Evolutionary conservation across 1,140 invertebrate species (phyloP).

Genomic region (Halictus rubicundus): DNA sequence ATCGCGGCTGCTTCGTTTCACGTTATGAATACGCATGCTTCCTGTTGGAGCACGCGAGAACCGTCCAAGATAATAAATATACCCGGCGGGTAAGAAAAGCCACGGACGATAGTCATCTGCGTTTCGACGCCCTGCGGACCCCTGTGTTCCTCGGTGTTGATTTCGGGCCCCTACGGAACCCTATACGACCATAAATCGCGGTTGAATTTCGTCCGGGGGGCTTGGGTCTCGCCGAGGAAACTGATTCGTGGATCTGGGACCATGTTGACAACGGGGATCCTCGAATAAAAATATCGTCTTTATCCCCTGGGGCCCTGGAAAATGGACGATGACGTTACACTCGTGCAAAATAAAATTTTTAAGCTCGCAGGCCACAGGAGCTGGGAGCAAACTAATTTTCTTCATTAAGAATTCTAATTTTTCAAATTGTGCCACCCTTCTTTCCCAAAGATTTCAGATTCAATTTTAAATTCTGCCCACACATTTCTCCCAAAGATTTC

Average conservation of each 20-base stretch:
- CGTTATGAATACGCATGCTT: slow-evolving; percentile 52
- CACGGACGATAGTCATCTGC: slow-evolving; percentile 27
- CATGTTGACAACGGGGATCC: background rate
- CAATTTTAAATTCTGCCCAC: no score
- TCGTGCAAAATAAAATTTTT: no score
- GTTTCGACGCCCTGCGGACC: slow-evolving; percentile 28
- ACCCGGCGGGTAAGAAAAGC: slow-evolving; percentile 36
- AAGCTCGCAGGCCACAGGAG: no score
- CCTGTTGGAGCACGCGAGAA: slow-evolving; percentile 29
- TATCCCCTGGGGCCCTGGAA: background rate
- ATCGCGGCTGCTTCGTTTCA: slow-evolving; percentile 30
- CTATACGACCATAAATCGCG: slow-evolving; percentile 12
- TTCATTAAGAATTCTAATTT: no score
- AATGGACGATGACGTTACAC: no score
- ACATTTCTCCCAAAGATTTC: no score
- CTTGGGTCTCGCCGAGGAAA: background rate
- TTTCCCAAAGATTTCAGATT: no score
- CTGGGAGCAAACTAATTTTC: no score
- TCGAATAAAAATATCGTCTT: background rate
- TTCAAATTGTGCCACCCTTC: no score
- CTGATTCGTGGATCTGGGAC: background rate
- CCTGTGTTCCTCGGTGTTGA: background rate
- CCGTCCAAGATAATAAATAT: slow-evolving; percentile 52
- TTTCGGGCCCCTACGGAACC: slow-evolving; percentile 7
- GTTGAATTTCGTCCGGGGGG: no score